Evolutionary conservation across 2,797 vertebrate genomes (phyloP).

Genomic region (Microcaecilia unicolor): DNA sequence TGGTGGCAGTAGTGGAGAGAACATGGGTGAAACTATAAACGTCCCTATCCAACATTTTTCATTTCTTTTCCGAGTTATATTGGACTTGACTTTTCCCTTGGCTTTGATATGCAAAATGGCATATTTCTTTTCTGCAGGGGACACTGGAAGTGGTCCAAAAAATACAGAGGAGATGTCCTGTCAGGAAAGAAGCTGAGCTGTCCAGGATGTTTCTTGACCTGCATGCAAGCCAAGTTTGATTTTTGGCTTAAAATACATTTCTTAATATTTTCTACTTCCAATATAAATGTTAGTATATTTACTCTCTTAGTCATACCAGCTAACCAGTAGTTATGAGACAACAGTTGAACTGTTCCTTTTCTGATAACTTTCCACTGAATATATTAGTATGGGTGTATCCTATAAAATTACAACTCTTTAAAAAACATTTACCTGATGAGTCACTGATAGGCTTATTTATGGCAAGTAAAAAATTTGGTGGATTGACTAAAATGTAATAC

Average conservation of each 20-base stretch:
- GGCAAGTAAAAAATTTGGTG: too few species aligned
- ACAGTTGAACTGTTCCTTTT: constrained; percentile 20
- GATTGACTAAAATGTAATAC: too few species aligned
- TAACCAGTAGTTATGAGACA: constrained; percentile 35
- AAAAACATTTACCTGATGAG: constrained; percentile 7
- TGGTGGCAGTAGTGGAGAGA: too few species aligned
- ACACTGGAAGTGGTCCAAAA: constrained; percentile 52
- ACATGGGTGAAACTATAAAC: constrained; percentile 36
- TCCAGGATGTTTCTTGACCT: constrained; percentile 23
- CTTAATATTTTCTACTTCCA: constrained; percentile 45
- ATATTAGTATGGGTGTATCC: neutral
- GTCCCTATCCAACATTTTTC: constrained; percentile 32
- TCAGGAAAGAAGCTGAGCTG: constrained; percentile 34
- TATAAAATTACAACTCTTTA: constrained; percentile 4
- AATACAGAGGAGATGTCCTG: constrained; percentile 52
- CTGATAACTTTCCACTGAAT: constrained; percentile 1
- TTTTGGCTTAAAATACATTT: constrained; percentile 44
- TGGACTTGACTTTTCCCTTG: constrained; percentile 49
- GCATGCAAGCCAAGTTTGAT: constrained; percentile 30
- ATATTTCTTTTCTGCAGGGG: constrained; percentile 63
- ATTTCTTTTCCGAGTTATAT: constrained; percentile 47
- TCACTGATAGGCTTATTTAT: too few species aligned
- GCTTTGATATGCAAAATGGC: constrained; percentile 71
- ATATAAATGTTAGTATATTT: constrained; percentile 53
- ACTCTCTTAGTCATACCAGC: constrained; percentile 33